Evolutionary conservation across 2,888 invertebrate genomes (phyloP).

Genomic region (Tipula lateralis): DNA sequence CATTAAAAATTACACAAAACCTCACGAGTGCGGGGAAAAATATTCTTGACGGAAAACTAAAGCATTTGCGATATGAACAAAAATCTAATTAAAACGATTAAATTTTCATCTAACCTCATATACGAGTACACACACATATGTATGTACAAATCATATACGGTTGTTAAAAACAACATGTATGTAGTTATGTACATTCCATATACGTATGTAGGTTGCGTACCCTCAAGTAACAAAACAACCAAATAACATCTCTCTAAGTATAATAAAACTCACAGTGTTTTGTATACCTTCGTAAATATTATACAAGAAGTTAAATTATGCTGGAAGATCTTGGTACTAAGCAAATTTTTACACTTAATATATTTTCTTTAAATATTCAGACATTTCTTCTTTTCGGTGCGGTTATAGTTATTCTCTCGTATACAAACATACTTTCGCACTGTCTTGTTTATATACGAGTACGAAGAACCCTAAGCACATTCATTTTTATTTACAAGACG

Average conservation of each 20-base stretch:
- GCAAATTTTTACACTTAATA: background rate
- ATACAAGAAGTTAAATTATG: background rate
- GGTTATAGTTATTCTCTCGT: background rate
- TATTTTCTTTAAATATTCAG: background rate
- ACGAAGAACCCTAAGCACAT: background rate
- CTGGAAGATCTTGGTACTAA: background rate
- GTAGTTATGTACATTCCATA: background rate
- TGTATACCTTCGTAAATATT: background rate
- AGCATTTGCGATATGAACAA: background rate
- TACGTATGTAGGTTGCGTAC: background rate
- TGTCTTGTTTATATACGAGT: background rate
- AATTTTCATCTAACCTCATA: background rate
- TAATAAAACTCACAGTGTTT: background rate
- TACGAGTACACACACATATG: background rate
- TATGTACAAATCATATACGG: background rate
- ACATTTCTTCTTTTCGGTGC: background rate
- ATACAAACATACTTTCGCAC: background rate
- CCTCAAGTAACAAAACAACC: background rate
- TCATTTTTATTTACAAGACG: background rate
- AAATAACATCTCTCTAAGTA: background rate
- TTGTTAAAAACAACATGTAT: background rate
- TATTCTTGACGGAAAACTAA: background rate
- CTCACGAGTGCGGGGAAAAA: background rate
- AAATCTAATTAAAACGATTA: slow-evolving; percentile 11
- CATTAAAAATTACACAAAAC: background rate